phyloP scores from a whole-genome alignment of 2,888 invertebrate genomes.

The Brenthis ino region DNA sequence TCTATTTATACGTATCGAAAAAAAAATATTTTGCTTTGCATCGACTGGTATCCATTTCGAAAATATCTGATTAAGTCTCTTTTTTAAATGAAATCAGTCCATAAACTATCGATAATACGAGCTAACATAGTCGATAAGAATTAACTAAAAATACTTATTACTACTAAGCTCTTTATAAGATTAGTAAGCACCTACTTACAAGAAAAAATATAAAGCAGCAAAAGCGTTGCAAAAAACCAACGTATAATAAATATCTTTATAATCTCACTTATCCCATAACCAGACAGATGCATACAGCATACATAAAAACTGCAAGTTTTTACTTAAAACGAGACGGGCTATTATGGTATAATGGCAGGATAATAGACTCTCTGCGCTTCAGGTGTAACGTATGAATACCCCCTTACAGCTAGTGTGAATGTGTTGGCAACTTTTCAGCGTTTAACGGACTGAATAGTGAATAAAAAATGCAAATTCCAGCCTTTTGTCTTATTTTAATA shows the following conservation, averaged over 20 bases:
- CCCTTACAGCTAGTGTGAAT: constrained; percentile 47
- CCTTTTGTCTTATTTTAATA: constrained; percentile 20
- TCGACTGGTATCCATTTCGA: no score
- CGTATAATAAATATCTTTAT: neutral
- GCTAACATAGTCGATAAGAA: no score
- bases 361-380: constrained; percentile 52
- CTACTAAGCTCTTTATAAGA: no score
- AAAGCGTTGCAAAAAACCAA: no score
- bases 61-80: no score
- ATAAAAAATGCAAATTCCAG: constrained; percentile 16
- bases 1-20: no score
- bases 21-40: no score
- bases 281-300: neutral
- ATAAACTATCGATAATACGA: no score
- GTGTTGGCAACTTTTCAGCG: constrained; percentile 38
- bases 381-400: constrained; percentile 53
- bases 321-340: constrained; percentile 53
- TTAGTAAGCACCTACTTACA: no score
- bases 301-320: constrained; percentile 41
- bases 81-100: no score
- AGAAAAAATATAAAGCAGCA: no score
- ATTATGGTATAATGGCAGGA: constrained; percentile 49
- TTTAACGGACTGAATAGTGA: constrained; percentile 33
- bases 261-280: neutral
- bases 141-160: no score